Percentiles rank a stretch among this genome's conserved stretches.
Conservation (phyloP, 2,888 invertebrate species). For the Oligia strigilis region DNA sequence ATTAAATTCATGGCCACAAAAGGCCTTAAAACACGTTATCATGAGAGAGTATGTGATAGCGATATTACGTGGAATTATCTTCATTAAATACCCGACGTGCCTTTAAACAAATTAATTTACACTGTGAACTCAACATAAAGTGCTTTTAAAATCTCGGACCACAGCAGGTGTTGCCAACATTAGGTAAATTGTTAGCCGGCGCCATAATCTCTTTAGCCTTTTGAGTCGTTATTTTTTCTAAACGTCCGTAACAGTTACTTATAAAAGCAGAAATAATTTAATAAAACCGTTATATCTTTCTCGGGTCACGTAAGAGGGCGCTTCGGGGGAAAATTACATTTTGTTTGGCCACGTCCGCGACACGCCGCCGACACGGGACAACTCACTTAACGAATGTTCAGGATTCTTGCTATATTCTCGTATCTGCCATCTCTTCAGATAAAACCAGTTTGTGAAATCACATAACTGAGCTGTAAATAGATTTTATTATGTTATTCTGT, state of each 20-base stretch:
- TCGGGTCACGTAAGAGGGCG: slow-evolving; percentile 89
- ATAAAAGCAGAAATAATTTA: slow-evolving; percentile 89
- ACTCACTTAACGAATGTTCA: slow-evolving; percentile 88
- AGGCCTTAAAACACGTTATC: slow-evolving; percentile 62
- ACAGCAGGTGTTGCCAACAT: slow-evolving; percentile 69
- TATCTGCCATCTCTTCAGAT: slow-evolving; percentile 83
- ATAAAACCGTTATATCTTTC: slow-evolving; percentile 89
- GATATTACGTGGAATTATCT: slow-evolving; percentile 66
- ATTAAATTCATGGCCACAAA: slow-evolving; percentile 47
- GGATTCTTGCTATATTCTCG: slow-evolving; percentile 86
- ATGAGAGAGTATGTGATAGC: slow-evolving; percentile 63
- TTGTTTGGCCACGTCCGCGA: slow-evolving; percentile 87
- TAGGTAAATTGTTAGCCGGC: slow-evolving; percentile 72
- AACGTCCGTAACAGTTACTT: slow-evolving; percentile 83
- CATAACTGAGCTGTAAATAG: slow-evolving; percentile 65
- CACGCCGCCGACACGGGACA: slow-evolving; percentile 85
- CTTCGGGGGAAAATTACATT: slow-evolving; percentile 89
- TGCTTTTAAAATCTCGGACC: slow-evolving; percentile 72
- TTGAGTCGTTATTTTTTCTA: slow-evolving; percentile 80
- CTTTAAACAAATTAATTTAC: slow-evolving; percentile 71
- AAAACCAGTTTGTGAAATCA: slow-evolving; percentile 71
- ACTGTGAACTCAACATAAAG: slow-evolving; percentile 68
- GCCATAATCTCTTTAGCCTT: slow-evolving; percentile 81
- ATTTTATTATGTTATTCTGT: slow-evolving; percentile 61
- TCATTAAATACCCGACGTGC: slow-evolving; percentile 68